These are phyloP conservation scores for Tiaroga cobitis DNA, from an alignment of 2,797 vertebrate genomes.

Conservation along the genomic window DNA sequence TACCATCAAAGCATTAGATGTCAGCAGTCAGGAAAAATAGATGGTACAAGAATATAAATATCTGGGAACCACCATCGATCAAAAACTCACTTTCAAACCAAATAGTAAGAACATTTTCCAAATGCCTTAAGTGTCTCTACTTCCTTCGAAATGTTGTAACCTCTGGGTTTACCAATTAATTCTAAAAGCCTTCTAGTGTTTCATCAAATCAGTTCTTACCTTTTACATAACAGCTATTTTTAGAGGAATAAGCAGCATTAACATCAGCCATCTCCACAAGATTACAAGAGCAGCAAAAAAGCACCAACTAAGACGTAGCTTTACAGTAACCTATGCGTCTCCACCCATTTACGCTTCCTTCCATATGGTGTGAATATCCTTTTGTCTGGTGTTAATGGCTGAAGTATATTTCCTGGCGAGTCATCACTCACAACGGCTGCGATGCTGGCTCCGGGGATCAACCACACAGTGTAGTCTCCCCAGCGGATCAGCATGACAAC, in stretches of 20 bases:
- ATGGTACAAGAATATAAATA: neutral
- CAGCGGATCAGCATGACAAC: no score
- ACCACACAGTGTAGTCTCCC: no score
- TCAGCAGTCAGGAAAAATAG: conserved; percentile 1
- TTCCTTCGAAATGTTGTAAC: neutral
- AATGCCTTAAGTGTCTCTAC: neutral
- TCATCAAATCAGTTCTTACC: neutral
- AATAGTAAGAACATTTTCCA: neutral
- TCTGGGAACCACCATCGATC: conserved; percentile 1
- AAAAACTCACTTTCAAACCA: neutral
- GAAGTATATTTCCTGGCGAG: no score
- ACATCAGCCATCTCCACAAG: neutral
- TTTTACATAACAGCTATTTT: neutral
- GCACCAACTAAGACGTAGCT: no score
- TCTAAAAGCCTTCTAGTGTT: neutral
- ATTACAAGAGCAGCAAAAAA: no score
- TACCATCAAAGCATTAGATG: neutral
- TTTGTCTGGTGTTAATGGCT: no score
- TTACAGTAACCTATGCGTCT: no score
- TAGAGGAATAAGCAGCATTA: neutral
- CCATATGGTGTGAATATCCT: no score
- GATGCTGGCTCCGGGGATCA: no score
- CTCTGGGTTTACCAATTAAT: neutral
- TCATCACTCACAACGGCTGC: no score
- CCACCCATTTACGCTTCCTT: no score